These are phyloP conservation scores for Amitus sp. DNA, from an alignment of 2,888 invertebrate genomes.

Conservation along the genomic window DNA sequence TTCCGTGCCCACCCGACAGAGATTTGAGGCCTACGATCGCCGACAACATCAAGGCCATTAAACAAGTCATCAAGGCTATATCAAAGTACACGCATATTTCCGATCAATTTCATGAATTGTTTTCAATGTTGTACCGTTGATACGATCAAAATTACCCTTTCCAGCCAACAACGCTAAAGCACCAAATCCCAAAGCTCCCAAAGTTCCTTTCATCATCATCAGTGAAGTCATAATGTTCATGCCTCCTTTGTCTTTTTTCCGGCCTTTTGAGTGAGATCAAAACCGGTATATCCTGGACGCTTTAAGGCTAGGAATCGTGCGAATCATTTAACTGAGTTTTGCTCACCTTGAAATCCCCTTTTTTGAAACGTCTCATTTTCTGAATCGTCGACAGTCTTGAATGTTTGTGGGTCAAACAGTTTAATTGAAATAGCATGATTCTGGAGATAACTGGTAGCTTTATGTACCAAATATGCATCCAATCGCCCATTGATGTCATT, in stretches of 20 bases:
- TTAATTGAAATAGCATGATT: conserved; percentile 79
- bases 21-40: conserved; percentile 81
- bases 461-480: conserved; percentile 79
- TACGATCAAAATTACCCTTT: too few relatives aligned
- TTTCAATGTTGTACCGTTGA: too few relatives aligned
- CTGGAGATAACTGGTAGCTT: conserved; percentile 77
- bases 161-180: conserved; percentile 83
- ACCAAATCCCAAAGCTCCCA: conserved; percentile 79
- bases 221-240: conserved; percentile 66
- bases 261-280: conserved; percentile 47
- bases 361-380: conserved; percentile 55
- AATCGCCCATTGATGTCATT: conserved; percentile 80
- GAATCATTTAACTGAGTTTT: too few relatives aligned
- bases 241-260: conserved; percentile 62
- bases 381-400: conserved; percentile 69
- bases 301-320: too few relatives aligned
- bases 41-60: conserved; percentile 82
- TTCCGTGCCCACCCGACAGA: conserved; percentile 73
- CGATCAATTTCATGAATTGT: too few relatives aligned
- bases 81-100: too few relatives aligned
- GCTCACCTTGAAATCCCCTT: conserved; percentile 47
- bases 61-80: conserved; percentile 82
- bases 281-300: too few relatives aligned
- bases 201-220: conserved; percentile 75
- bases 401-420: conserved; percentile 73